Percentiles rank a stretch among this genome's conserved stretches.
Evolutionary conservation across 2,888 invertebrate species (phyloP).

Genomic region (Sthenelais limicola): DNA sequence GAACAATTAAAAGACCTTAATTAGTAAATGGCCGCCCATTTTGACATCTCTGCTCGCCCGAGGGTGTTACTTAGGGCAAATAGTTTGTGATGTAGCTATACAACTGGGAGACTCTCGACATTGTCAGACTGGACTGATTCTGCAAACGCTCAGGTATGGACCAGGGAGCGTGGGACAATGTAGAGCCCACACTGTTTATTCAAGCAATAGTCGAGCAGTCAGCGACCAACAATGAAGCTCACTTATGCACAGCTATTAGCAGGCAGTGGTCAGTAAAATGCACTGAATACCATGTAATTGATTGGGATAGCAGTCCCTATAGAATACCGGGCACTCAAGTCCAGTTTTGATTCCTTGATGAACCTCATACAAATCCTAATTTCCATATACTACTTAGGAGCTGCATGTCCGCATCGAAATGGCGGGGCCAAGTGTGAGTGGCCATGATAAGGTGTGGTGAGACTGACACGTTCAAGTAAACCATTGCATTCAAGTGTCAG

Average conservation of each 20-base stretch:
- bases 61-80: neutral
- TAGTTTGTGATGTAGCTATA: neutral
- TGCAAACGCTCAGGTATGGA: neutral
- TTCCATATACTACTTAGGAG: neutral
- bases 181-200: neutral
- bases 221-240: neutral
- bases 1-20: slow-evolving; percentile 8
- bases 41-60: neutral
- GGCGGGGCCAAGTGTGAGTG: neutral
- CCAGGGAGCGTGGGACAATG: neutral
- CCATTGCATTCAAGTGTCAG: too few relatives aligned
- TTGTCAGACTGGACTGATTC: neutral
- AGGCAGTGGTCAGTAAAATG: neutral
- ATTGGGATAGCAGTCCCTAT: too few relatives aligned
- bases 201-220: neutral
- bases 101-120: neutral
- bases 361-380: neutral
- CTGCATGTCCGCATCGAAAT: too few relatives aligned
- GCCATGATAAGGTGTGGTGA: neutral
- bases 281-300: neutral
- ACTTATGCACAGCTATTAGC: neutral
- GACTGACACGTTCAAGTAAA: too few relatives aligned
- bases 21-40: neutral
- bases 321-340: too few relatives aligned
- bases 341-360: too few relatives aligned